These are phyloP conservation scores for Sinocyclocheilus rhinocerous DNA, from an alignment of 2,113 vertebrate genomes.

Conservation along the genomic window DNA sequence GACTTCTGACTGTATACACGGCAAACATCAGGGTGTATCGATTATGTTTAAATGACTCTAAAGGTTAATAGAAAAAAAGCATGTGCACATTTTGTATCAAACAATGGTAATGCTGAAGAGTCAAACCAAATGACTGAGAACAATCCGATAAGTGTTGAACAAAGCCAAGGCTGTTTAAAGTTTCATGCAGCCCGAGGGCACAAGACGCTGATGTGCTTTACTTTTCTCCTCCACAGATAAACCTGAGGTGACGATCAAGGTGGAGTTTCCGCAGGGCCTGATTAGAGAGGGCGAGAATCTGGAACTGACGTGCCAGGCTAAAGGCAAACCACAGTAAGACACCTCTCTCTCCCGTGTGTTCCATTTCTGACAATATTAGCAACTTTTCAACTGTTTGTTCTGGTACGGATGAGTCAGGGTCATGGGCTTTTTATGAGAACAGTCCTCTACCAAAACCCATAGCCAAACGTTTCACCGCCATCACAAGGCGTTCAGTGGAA, in stretches of 20 bases:
- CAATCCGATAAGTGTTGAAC: conserved; percentile 36
- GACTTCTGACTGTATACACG: conserved; percentile 6
- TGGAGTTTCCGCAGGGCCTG: conserved; percentile 90
- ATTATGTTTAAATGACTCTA: conserved; percentile 43
- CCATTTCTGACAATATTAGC: not conserved
- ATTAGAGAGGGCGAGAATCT: conserved; percentile 94
- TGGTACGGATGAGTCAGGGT: not conserved
- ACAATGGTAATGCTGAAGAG: conserved; percentile 23
- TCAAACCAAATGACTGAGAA: conserved; percentile 30
- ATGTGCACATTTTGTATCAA: not conserved
- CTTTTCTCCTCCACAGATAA: conserved; percentile 81
- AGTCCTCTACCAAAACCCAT: not conserved
- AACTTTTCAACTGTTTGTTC: not conserved
- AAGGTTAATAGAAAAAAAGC: conserved; percentile 38
- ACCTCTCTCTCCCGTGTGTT: not conserved
- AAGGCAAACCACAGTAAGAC: conserved; percentile 93
- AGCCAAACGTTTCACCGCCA: not conserved
- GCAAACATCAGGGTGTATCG: conserved; percentile 7
- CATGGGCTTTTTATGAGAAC: not conserved
- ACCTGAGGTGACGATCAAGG: conserved; percentile 91
- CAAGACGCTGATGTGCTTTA: not conserved
- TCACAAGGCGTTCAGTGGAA: not conserved
- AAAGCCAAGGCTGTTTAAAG: conserved; percentile 39
- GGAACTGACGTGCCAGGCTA: conserved; percentile 87
- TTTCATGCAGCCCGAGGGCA: conserved; percentile 24